Percentiles rank a stretch among this genome's conserved stretches.
Evolutionary conservation across 2,113 vertebrate species (phyloP).

Genomic region (Hippocampus abdominalis): DNA sequence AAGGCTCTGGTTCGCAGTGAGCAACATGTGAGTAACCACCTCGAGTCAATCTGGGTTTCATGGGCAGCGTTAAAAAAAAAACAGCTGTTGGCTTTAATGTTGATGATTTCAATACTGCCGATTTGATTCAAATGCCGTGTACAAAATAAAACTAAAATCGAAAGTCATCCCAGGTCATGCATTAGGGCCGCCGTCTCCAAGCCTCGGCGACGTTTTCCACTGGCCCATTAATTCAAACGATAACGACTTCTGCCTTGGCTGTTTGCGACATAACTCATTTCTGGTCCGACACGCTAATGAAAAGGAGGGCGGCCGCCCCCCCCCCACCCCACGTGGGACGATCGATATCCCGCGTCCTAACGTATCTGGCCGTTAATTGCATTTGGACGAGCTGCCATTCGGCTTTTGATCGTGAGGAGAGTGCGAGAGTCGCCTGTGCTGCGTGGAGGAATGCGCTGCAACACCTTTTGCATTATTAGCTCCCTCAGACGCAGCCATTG

Average conservation of each 20-base stretch:
- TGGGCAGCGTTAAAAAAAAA: neutral
- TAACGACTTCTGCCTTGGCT: constrained; percentile 43
- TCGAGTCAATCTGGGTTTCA: neutral
- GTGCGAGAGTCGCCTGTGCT: neutral
- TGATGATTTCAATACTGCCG: neutral
- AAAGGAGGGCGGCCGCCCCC: constrained; percentile 48
- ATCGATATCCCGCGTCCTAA: constrained; percentile 53
- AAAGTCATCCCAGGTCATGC: constrained; percentile 22
- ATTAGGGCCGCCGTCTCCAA: constrained; percentile 9
- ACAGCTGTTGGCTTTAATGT: neutral
- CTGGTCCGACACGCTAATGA: constrained; percentile 56
- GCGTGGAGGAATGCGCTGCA: neutral
- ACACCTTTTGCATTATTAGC: neutral
- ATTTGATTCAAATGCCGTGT: neutral
- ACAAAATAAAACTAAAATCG: constrained; percentile 8
- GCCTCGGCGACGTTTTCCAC: constrained; percentile 48
- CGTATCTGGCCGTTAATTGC: constrained; percentile 43
- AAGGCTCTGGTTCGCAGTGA: constrained; percentile 82
- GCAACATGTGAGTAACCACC: constrained; percentile 80
- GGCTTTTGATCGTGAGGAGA: constrained; percentile 10
- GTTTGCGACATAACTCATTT: constrained; percentile 51
- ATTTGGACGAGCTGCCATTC: constrained; percentile 22
- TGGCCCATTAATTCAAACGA: constrained; percentile 47
- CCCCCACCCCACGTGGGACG: constrained; percentile 17
- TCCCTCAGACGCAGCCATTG: neutral